phyloP scores from a whole-genome alignment of 2,113 vertebrate genomes.

The Lophotis ruficrista region DNA sequence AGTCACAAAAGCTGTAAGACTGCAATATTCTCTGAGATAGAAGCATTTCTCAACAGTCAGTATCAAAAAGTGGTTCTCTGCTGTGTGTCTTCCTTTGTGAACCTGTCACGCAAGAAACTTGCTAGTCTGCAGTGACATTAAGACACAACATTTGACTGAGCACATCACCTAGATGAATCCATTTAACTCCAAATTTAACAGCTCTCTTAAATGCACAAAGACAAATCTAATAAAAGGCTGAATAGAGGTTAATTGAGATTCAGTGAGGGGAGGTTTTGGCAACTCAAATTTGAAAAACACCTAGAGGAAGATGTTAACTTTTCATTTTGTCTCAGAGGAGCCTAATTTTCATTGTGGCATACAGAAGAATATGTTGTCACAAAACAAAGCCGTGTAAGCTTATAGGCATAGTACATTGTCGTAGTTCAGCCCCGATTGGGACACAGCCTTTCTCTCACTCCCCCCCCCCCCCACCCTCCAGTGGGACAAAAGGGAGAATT shows the following conservation, averaged over 20 bases:
- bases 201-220: not conserved
- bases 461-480: too few species aligned
- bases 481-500: too few species aligned
- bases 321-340: not conserved
- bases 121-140: not conserved
- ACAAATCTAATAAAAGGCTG: not conserved
- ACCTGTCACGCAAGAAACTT: not conserved
- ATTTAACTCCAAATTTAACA: not conserved
- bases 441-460: too few species aligned
- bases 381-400: not conserved
- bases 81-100: not conserved
- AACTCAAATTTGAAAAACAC: not conserved
- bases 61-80: not conserved
- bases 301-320: not conserved
- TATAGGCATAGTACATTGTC: not conserved
- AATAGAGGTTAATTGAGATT: not conserved
- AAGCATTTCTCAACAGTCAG: not conserved
- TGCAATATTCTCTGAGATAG: not conserved
- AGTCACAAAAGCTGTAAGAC: not conserved
- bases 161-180: not conserved
- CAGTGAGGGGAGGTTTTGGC: not conserved
- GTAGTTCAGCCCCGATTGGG: too few species aligned
- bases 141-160: not conserved
- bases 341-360: not conserved
- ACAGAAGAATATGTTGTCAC: not conserved